Evolutionary conservation across 2,888 invertebrate species (phyloP).

Genomic region (Lamellibrachia satsuma): DNA sequence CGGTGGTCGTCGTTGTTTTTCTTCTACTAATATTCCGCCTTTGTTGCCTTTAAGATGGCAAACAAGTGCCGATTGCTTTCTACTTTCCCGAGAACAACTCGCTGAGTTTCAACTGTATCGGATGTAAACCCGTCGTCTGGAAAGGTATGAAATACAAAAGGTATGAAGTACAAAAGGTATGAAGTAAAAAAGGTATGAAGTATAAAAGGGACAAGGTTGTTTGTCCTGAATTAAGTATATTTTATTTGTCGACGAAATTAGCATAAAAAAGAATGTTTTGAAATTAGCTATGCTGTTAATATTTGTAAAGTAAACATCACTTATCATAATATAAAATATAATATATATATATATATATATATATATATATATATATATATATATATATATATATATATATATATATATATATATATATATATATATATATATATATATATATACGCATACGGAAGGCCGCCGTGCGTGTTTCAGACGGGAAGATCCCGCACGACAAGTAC

Average conservation of each 20-base stretch:
- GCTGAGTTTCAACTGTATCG: conserved; percentile 76
- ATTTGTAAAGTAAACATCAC: no score
- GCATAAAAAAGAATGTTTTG: no score
- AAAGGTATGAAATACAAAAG: no score
- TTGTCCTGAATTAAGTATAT: no score
- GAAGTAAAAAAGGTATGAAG: conserved; percentile 65
- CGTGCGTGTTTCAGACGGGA: conserved; percentile 71
- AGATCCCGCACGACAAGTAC: conserved; percentile 78
- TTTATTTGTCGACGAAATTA: no score
- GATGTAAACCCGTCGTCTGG: conserved; percentile 77
- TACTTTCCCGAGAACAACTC: conserved; percentile 71
- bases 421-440: background rate
- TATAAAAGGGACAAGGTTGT: no score
- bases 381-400: background rate
- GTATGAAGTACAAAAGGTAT: conserved; percentile 28
- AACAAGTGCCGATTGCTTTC: conserved; percentile 78
- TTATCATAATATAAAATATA: no score
- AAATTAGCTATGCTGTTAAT: no score
- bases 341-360: no score
- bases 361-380: conserved; percentile 14
- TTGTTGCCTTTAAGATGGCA: conserved; percentile 62
- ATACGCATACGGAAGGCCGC: background rate
- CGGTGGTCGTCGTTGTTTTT: background rate
- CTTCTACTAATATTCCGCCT: background rate
- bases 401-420: background rate